Percentiles rank a stretch among this genome's conserved stretches.
Conservation (phyloP, 2,888 invertebrate genomes). For the Rhagophthalmus giganteus region DNA sequence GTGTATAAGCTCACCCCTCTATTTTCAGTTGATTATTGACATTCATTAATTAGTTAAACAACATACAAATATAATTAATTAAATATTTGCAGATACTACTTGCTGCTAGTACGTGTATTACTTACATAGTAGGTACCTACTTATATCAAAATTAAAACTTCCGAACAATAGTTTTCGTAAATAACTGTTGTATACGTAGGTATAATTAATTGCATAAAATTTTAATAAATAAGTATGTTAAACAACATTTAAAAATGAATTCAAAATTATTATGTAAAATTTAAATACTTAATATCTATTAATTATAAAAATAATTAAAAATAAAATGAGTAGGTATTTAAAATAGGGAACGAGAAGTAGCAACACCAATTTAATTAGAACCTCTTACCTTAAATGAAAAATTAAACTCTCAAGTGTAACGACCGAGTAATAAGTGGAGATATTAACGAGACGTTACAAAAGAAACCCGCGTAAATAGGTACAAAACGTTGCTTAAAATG, state of each 20-base stretch:
- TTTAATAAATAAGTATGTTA: no score
- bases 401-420: background rate
- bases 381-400: background rate
- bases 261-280: background rate
- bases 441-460: conserved; percentile 6
- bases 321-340: background rate
- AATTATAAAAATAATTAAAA: conserved; percentile 5
- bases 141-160: no score
- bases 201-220: background rate
- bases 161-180: no score
- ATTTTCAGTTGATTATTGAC: no score
- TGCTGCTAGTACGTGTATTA: no score
- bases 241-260: no score
- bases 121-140: no score
- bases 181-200: no score
- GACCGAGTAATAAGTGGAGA: conserved; percentile 1
- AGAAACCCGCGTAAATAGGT: conserved; percentile 4
- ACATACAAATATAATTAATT: no score
- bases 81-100: no score
- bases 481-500: background rate
- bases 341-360: background rate
- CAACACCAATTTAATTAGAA: conserved; percentile 1
- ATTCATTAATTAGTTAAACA: no score
- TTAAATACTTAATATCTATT: background rate
- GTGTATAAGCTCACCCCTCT: no score